Evolutionary conservation across 2,797 vertebrate genomes (phyloP).

Genomic region (Melanotaenia pygmaea): DNA sequence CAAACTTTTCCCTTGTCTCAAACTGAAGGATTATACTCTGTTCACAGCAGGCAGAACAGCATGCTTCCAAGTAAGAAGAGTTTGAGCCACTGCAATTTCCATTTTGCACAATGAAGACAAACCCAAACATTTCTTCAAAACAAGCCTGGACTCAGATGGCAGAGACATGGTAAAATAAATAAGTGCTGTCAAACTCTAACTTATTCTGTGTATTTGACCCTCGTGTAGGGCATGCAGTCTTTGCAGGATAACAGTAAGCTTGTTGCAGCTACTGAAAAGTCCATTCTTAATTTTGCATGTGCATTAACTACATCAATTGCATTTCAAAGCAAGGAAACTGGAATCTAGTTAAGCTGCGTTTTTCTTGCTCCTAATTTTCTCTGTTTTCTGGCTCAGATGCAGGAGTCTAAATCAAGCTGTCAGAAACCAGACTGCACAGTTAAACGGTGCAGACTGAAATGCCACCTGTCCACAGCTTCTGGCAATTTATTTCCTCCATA

Average conservation of each 20-base stretch:
- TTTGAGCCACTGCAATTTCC: conserved; percentile 65
- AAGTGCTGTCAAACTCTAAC: conserved; percentile 30
- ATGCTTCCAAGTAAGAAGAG: conserved; percentile 55
- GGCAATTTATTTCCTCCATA: conserved; percentile 70
- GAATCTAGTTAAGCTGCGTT: conserved; percentile 63
- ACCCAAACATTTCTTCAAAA: conserved; percentile 33
- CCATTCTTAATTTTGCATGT: conserved; percentile 49
- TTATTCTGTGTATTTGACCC: conserved; percentile 25
- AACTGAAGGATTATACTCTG: conserved; percentile 78
- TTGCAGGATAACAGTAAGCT: conserved; percentile 33
- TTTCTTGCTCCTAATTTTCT: conserved; percentile 58
- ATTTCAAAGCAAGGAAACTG: conserved; percentile 68
- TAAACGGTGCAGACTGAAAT: conserved; percentile 79
- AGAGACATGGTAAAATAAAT: conserved; percentile 39
- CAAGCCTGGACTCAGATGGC: conserved; percentile 43
- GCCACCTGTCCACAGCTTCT: conserved; percentile 77
- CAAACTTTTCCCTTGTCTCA: conserved; percentile 79
- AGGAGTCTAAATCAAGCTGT: conserved; percentile 80
- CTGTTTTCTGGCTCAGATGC: conserved; percentile 68
- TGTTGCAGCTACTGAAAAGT: conserved; percentile 28
- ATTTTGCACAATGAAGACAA: conserved; percentile 55
- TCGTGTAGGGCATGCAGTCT: conserved; percentile 17
- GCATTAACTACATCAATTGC: conserved; percentile 58
- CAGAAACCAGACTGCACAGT: conserved; percentile 77
- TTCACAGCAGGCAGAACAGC: conserved; percentile 73